Percentiles rank a stretch among this genome's conserved stretches.
Conservation (phyloP, 2,888 invertebrate genomes). For the Boloria selene region DNA sequence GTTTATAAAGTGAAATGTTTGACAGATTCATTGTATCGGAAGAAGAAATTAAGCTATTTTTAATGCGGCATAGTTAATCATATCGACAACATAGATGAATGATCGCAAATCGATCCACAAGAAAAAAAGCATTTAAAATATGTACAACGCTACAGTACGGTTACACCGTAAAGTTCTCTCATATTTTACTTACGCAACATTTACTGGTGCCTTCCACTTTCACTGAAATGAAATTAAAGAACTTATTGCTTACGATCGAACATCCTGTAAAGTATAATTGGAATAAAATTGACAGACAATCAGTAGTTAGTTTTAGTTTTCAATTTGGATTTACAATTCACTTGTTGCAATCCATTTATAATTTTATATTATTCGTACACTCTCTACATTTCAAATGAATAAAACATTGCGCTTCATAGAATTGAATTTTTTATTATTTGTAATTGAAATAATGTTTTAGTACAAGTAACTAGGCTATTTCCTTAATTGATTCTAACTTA, state of each 20-base stretch:
- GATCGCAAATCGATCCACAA: not conserved
- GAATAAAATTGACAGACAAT: conserved; percentile 59
- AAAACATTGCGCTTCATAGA: not conserved
- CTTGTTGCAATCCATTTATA: conserved; percentile 12
- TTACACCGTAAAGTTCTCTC: conserved; percentile 11
- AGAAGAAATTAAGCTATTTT: no score
- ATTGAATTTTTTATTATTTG: not conserved
- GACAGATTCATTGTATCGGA: no score
- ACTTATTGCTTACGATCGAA: conserved; percentile 56
- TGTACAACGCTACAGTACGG: not conserved
- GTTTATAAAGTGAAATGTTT: no score
- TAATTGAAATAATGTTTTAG: not conserved
- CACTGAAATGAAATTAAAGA: conserved; percentile 60
- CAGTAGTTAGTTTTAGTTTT: conserved; percentile 44
- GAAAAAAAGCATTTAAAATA: conserved; percentile 3
- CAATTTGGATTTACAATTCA: conserved; percentile 41
- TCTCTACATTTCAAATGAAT: conserved; percentile 35
- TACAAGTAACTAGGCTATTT: not conserved
- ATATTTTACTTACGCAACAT: conserved; percentile 15
- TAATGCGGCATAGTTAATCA: no score
- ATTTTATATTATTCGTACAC: conserved; percentile 40
- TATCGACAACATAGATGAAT: no score
- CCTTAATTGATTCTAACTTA: not conserved
- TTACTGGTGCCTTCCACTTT: conserved; percentile 50
- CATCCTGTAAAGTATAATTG: conserved; percentile 68